phyloP scores from a whole-genome alignment of 2,113 vertebrate genomes.

The Callaeas wilsoni region DNA sequence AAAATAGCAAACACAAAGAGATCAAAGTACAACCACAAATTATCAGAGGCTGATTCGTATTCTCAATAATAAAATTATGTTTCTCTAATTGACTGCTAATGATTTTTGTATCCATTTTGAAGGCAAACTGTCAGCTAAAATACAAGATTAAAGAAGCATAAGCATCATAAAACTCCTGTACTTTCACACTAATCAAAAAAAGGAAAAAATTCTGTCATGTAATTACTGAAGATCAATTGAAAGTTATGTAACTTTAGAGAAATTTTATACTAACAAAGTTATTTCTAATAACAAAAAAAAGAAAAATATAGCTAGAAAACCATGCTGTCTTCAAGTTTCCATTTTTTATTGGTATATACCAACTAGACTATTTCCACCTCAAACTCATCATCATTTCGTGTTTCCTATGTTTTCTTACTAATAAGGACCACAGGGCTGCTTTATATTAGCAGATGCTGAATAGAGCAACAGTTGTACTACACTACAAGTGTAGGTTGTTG shows the following conservation, averaged over 20 bases:
- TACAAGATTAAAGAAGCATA: not conserved
- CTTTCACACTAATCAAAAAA: not conserved
- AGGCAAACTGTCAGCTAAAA: not conserved
- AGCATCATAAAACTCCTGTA: not conserved
- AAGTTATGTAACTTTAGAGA: not conserved
- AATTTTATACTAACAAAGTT: not conserved
- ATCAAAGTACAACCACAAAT: constrained; percentile 31
- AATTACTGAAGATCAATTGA: not conserved
- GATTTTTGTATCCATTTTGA: not conserved
- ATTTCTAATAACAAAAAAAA: not conserved
- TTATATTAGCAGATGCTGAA: not conserved
- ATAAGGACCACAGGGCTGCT: not conserved
- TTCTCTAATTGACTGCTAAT: constrained; percentile 2
- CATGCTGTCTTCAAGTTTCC: not conserved
- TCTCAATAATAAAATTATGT: not conserved
- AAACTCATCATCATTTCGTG: not conserved
- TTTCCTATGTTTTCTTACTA: not conserved
- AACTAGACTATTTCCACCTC: not conserved
- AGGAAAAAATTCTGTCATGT: not conserved
- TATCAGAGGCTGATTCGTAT: not conserved
- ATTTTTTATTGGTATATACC: not conserved
- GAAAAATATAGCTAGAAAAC: not conserved
- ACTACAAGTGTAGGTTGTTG: not conserved
- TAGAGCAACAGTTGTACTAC: not conserved
- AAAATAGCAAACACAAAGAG: constrained; percentile 9